Evolutionary conservation across 2,113 vertebrate genomes (phyloP), one percentile per base, ranked within the genome.

Genomic region (Strix uralensis): DNA sequence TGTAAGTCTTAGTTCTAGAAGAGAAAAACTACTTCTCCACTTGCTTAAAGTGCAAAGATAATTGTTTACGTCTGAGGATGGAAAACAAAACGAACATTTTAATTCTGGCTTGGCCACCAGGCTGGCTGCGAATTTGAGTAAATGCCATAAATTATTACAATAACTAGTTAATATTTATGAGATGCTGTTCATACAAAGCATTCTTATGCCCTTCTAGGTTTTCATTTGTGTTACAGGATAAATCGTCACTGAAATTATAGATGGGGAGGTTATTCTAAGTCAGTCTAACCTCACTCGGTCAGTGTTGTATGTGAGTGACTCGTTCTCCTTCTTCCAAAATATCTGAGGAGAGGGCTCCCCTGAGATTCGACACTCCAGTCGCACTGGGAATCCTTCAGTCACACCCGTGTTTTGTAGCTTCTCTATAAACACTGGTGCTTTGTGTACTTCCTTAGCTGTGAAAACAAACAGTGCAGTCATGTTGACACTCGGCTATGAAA

Each of bases 301-400:
- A 10, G 99, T 99, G 98, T 99, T 99, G 96, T 99, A 99, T n/a
- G 99, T 99, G 89, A 99, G 98, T 0, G 99, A 99, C 80, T 99
- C 99, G 0, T 99, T 99, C 97, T 99, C 99, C 85, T 98, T 99
- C 96, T 99, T 99, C 99, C 99, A 99, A 90, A 99, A 99, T 97
- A 99, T 99, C 84, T 99, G 99, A 26, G 99, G 99, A 15, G 98
- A 98, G 0, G 99, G 99, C 27, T 98, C 98, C 4, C 98, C 99
- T 0, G 95, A 98, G 80, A 99, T 99, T 3, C 99, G 99, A 71
- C 99, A 99, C 96, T 99, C 99, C 96, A 99, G 94, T 40, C 99
- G 97, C 87, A 99, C 99, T 0, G 99, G 99, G 92, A 99, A 99
- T 62, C 99, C 99, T 51, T 99, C 99, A 3, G 99, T 98, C 51